These are phyloP conservation scores for Pachyseris speciosa DNA, from an alignment of 64 coral and sea anemone genomes.

Conservation along the genomic window DNA sequence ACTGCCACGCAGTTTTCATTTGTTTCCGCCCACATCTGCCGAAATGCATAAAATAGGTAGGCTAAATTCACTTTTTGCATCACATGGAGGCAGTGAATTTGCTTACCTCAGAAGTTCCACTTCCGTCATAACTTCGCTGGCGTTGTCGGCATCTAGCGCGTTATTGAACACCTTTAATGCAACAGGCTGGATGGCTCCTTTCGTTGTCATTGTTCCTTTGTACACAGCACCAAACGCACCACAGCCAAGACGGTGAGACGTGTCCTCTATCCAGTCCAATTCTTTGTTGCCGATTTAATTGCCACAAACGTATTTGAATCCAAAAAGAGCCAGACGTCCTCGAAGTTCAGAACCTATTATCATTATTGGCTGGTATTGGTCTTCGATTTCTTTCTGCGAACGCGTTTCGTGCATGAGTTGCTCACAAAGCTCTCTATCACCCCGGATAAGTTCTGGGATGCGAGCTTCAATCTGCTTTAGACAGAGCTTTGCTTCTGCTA, in stretches of 20 bases:
- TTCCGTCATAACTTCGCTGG: background rate
- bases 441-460: conserved; percentile 23
- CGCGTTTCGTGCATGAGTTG: background rate
- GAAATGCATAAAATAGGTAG: too few species aligned
- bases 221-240: conserved; percentile 8
- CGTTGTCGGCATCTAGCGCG: background rate
- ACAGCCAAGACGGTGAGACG: background rate
- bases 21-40: too few species aligned
- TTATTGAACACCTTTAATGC: background rate
- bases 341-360: background rate
- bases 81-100: too few species aligned
- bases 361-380: background rate
- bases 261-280: background rate
- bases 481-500: background rate
- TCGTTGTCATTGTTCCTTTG: background rate
- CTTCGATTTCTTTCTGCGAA: background rate
- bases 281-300: background rate
- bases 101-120: conserved; percentile 15
- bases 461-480: background rate
- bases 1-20: too few species aligned
- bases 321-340: background rate
- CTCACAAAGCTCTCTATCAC: background rate
- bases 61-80: too few species aligned
- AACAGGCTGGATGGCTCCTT: background rate
- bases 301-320: background rate